These are phyloP conservation scores for Etheostoma cragini DNA, from an alignment of 2,113 vertebrate genomes.

Conservation along the genomic window DNA sequence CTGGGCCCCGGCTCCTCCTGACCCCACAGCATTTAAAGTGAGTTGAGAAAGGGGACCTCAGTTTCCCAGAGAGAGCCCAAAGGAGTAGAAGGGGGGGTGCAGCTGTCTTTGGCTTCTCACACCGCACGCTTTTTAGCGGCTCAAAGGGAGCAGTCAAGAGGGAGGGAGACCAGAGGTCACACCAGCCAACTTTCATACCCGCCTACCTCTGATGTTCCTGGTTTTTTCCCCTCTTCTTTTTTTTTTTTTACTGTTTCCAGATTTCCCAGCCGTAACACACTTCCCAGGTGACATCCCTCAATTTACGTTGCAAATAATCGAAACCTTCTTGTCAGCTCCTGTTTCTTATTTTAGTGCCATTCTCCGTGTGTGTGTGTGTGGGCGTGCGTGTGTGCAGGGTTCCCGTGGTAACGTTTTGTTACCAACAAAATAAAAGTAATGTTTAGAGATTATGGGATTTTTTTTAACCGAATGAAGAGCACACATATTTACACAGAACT, in stretches of 20 bases:
- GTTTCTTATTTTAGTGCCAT: constrained; percentile 42
- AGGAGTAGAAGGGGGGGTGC: constrained; percentile 52
- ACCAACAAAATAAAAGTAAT: too few relatives aligned
- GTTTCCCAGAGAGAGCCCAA: constrained; percentile 65
- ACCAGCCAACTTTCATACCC: constrained; percentile 67
- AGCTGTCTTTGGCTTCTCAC: constrained; percentile 81
- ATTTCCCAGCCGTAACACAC: constrained; percentile 75
- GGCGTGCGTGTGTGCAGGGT: background rate
- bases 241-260: constrained; percentile 83
- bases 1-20: constrained; percentile 74
- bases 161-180: constrained; percentile 75
- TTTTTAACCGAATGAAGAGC: too few relatives aligned
- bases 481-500: too few relatives aligned
- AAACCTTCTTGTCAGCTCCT: constrained; percentile 68
- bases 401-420: too few relatives aligned
- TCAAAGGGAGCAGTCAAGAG: constrained; percentile 76
- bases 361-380: background rate
- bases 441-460: too few relatives aligned
- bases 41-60: constrained; percentile 66
- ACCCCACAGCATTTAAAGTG: constrained; percentile 71
- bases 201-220: constrained; percentile 73
- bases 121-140: constrained; percentile 73
- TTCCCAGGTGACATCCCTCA: constrained; percentile 74
- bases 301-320: constrained; percentile 74
- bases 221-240: constrained; percentile 39